These are phyloP conservation scores for Camponotus vicinus DNA, from an alignment of 1,140 invertebrate genomes.

Conservation along the genomic window DNA sequence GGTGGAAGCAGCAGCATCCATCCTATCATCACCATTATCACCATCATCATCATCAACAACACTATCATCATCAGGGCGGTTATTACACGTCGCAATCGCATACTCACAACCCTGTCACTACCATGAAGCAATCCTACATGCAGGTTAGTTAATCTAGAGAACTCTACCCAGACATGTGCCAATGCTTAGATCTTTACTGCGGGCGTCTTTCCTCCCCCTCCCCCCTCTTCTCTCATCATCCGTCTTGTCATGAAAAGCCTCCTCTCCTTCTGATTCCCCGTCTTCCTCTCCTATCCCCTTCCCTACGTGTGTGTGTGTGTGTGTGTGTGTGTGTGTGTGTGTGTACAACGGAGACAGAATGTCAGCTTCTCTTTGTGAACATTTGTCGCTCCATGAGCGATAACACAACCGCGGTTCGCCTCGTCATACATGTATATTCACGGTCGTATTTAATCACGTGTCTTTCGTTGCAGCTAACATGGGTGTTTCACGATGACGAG, in stretches of 20 bases:
- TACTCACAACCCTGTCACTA: slow-evolving; percentile 84
- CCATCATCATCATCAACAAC: slow-evolving; percentile 81
- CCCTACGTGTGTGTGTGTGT: neutral
- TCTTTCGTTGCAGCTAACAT: slow-evolving; percentile 84
- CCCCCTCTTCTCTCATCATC: neutral
- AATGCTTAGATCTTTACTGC: slow-evolving; percentile 51
- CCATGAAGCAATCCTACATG: slow-evolving; percentile 85
- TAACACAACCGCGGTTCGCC: slow-evolving; percentile 10
- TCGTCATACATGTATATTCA: neutral
- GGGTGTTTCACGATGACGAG: slow-evolving; percentile 92
- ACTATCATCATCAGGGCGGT: slow-evolving; percentile 83
- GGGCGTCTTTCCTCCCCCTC: neutral
- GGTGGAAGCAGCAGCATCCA: slow-evolving; percentile 84
- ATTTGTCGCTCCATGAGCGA: slow-evolving; percentile 23
- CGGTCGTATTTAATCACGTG: slow-evolving; percentile 50
- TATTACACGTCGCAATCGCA: slow-evolving; percentile 84
- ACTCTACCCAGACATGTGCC: slow-evolving; percentile 50
- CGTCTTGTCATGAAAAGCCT: neutral
- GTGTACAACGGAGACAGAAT: neutral
- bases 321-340: no score
- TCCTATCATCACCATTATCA: slow-evolving; percentile 79
- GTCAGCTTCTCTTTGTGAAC: slow-evolving; percentile 21
- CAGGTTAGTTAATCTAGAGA: slow-evolving; percentile 82
- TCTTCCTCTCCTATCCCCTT: no score
- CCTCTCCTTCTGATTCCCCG: neutral